Conservation (phyloP, 2,797 vertebrate species). For the Aeoliscus strigatus region DNA sequence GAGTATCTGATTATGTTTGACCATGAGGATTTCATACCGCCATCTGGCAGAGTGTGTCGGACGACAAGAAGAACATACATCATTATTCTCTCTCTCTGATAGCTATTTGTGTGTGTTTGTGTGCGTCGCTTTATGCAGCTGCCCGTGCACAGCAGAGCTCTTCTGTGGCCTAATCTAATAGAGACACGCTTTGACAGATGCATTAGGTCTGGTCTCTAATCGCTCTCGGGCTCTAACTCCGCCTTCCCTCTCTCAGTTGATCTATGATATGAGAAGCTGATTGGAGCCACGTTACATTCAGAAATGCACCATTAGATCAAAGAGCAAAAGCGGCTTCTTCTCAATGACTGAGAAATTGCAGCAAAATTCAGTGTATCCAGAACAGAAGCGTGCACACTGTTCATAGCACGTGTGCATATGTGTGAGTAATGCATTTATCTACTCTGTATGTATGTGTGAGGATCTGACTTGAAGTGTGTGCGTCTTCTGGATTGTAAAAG, state of each 20-base stretch:
- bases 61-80: constrained; percentile 27
- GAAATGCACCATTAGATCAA: constrained; percentile 44
- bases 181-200: constrained; percentile 73
- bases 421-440: constrained; percentile 11
- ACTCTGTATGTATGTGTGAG: constrained; percentile 12
- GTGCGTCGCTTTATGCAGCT: constrained; percentile 35
- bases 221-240: constrained; percentile 54
- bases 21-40: constrained; percentile 41
- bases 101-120: constrained; percentile 27
- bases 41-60: constrained; percentile 27
- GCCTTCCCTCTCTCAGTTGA: constrained; percentile 49
- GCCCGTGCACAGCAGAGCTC: constrained; percentile 59
- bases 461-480: not conserved
- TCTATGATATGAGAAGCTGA: constrained; percentile 54
- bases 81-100: constrained; percentile 41
- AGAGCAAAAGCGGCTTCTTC: constrained; percentile 6
- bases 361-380: too few relatives aligned
- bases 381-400: too few relatives aligned
- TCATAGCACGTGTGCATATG: constrained; percentile 1
- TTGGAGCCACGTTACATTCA: constrained; percentile 49
- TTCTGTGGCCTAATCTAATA: constrained; percentile 76
- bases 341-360: too few relatives aligned
- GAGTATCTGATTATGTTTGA: constrained; percentile 16
- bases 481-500: constrained; percentile 12
- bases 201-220: constrained; percentile 72